Base-by-base conservation (phyloP, 2,113 vertebrate genomes). In the Acrocephalus kingi region DNA sequence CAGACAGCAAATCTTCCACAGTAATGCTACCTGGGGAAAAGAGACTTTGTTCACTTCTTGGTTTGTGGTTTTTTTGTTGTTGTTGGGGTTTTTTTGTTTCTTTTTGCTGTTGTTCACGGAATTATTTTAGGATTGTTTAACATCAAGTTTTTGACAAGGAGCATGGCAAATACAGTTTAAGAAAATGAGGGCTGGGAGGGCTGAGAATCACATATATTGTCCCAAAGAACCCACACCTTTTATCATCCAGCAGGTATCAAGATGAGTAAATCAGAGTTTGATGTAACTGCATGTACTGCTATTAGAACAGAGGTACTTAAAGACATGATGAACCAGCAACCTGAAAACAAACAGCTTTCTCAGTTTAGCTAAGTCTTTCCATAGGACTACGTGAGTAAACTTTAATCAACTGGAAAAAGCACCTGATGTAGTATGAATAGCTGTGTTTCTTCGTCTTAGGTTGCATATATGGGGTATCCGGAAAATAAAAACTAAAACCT, bases 1-100 rank as follows among this genome's bases (percentile, higher is more conserved):
- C 99, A 5, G 98, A 63, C 54, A 99, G 95, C 90, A 99, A 92
- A 72, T 99, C 98, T 97, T 99, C 99, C 98, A 98, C 85, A 13
- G 98, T 99, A 89, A 99, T 99, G 9, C 96, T 98, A 49, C 99
- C 99, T 99, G 67, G 16, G 46, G n/a, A 13, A 84, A 90, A 46
- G 49, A 93, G 39, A 85, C 30, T 72, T 43, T 10, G 22, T 30
- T 45, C 25, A 67, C 5, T 39, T 61, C 8, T 55, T 48, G 22
- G 3, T 19, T 39, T 31, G 13, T 4, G 6, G 6, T 2, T 37
- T 30, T 80, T 56, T 80, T 21, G 4, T 31, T 31, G 20, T 43
- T 55, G 10, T 31, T 45, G 14, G 8, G 10, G 11, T 1, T 9
- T 39, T 58, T 10, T 39, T 24, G 6, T 10, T 43, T 45, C 3